Evolutionary conservation across 2,113 vertebrate species (phyloP).

Genomic region (Sceloporus undulatus): DNA sequence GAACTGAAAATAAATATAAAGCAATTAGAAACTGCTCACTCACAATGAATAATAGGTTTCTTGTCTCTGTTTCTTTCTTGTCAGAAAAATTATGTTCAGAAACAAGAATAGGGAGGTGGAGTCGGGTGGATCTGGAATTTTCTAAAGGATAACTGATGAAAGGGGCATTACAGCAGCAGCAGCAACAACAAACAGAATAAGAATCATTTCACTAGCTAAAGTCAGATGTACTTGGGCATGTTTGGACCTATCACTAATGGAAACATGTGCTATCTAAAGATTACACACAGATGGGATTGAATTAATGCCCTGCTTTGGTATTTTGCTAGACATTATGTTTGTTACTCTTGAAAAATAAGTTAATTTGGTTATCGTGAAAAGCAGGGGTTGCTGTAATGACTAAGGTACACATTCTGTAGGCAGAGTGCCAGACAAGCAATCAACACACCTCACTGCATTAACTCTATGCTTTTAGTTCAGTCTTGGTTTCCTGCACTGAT

Average conservation of each 20-base stretch:
- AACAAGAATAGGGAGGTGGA: neutral
- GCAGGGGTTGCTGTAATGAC: slow-evolving; percentile 21
- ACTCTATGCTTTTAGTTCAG: neutral
- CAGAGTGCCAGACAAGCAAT: slow-evolving; percentile 18
- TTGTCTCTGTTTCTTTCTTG: slow-evolving; percentile 34
- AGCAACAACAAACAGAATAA: neutral
- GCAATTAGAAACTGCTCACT: slow-evolving; percentile 70
- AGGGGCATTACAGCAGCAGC: neutral
- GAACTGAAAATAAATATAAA: slow-evolving; percentile 73
- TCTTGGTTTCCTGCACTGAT: neutral
- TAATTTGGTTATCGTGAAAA: slow-evolving; percentile 26
- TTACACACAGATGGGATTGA: slow-evolving; percentile 22
- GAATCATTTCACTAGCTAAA: neutral
- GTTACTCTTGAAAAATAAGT: slow-evolving; percentile 21
- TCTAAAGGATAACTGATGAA: neutral
- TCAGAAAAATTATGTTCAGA: slow-evolving; percentile 45
- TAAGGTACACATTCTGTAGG: neutral
- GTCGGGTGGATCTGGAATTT: slow-evolving; percentile 25
- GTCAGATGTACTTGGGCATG: neutral
- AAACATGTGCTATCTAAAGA: slow-evolving; percentile 14
- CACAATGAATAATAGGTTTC: slow-evolving; percentile 67
- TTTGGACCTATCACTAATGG: neutral
- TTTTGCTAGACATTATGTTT: neutral
- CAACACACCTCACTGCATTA: neutral
- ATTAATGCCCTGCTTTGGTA: neutral